Percentiles rank a stretch among this genome's conserved stretches.
Conservation (phyloP, 2,888 invertebrate species). For the Eudasyphora cyanicolor region DNA sequence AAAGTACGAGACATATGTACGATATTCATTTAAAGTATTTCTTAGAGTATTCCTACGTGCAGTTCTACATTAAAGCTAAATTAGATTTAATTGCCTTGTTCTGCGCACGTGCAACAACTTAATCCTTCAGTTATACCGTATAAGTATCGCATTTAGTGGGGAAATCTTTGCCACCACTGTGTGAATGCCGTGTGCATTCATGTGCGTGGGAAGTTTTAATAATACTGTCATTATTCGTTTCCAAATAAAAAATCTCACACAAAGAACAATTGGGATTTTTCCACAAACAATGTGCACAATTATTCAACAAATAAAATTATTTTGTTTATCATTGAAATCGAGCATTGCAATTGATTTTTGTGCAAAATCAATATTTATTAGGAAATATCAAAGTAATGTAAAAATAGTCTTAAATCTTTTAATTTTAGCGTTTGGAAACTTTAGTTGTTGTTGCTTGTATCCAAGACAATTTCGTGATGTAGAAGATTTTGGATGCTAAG, state of each 20-base stretch:
- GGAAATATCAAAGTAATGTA: too few relatives aligned
- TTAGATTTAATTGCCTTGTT: constrained; percentile 1
- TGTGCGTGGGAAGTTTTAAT: constrained; percentile 4
- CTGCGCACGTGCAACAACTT: constrained; percentile 7
- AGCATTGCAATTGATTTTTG: neutral
- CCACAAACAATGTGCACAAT: neutral
- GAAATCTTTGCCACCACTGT: neutral
- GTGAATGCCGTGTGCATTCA: neutral
- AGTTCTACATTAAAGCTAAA: too few relatives aligned
- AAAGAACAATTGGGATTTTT: constrained; percentile 16
- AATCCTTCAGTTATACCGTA: neutral
- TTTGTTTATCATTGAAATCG: neutral
- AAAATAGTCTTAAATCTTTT: too few relatives aligned
- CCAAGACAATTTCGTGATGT: too few relatives aligned
- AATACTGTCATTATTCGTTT: neutral
- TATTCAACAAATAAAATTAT: neutral
- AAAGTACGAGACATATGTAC: too few relatives aligned
- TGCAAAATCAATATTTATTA: too few relatives aligned
- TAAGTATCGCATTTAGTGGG: constrained; percentile 8
- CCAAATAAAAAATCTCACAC: constrained; percentile 4
- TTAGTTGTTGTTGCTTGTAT: too few relatives aligned
- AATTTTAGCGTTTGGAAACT: too few relatives aligned
- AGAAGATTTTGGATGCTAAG: too few relatives aligned
- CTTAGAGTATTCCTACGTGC: too few relatives aligned
- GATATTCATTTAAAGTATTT: too few relatives aligned